Evolutionary conservation across 2,888 invertebrate species (phyloP).

Genomic region (Ypsolopha sequella): DNA sequence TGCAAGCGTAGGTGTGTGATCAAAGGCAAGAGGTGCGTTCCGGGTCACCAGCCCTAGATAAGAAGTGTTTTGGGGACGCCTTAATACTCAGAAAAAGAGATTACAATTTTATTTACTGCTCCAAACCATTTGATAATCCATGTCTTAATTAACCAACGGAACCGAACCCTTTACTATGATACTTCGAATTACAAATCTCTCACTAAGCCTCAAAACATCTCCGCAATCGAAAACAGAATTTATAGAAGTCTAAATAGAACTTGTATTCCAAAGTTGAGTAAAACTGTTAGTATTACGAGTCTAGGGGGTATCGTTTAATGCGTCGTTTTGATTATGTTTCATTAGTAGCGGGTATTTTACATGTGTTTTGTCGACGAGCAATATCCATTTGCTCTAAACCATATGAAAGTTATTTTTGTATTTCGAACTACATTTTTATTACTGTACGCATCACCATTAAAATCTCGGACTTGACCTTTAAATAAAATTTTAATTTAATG

Average conservation of each 20-base stretch:
- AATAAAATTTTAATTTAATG: not conserved
- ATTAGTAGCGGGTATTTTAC: constrained; percentile 47
- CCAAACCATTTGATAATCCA: constrained; percentile 67
- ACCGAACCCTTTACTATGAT: constrained; percentile 25
- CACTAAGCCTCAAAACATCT: not conserved
- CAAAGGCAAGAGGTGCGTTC: constrained; percentile 57
- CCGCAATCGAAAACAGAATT: constrained; percentile 10
- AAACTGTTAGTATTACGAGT: constrained; percentile 2
- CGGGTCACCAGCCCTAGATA: constrained; percentile 55
- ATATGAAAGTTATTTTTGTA: constrained; percentile 6
- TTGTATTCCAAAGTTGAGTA: not conserved
- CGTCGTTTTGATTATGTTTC: constrained; percentile 1
- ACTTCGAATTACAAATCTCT: not conserved
- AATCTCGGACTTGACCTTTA: not conserved
- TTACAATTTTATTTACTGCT: constrained; percentile 68
- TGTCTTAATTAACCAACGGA: constrained; percentile 69
- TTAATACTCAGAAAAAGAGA: constrained; percentile 49
- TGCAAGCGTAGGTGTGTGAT: constrained; percentile 58
- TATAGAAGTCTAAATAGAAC: constrained; percentile 7
- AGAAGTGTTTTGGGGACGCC: constrained; percentile 60
- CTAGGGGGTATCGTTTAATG: constrained; percentile 1
- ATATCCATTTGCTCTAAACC: constrained; percentile 55
- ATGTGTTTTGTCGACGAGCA: constrained; percentile 56
- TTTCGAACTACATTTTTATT: not conserved
- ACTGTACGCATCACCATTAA: not conserved